phyloP scores from a whole-genome alignment of 2,888 invertebrate genomes.

The Aphidoletes aphidimyza region DNA sequence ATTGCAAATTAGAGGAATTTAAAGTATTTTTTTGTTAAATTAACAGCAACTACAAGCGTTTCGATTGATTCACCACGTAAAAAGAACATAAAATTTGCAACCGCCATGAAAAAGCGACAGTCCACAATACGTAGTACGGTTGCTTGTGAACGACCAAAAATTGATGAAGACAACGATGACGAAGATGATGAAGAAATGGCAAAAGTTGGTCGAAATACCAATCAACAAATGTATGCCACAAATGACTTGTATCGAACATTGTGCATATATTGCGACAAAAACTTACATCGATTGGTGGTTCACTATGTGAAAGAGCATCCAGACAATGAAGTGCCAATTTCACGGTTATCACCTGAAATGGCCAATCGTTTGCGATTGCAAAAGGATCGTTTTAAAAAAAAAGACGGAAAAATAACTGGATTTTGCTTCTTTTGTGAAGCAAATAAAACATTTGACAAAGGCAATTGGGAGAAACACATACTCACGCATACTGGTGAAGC shows the following conservation, averaged over 20 bases:
- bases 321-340: neutral
- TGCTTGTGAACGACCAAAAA: neutral
- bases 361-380: neutral
- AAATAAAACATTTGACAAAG: neutral
- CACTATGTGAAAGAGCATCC: neutral
- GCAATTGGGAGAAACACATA: neutral
- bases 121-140: neutral
- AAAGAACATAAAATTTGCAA: neutral
- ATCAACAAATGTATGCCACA: neutral
- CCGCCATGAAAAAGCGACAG: neutral
- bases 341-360: neutral
- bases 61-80: too few relatives aligned
- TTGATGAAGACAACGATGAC: neutral
- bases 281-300: neutral
- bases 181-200: too few relatives aligned
- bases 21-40: too few relatives aligned
- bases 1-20: too few relatives aligned
- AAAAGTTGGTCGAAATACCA: neutral
- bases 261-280: neutral
- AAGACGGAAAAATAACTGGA: neutral
- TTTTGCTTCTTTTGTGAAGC: neutral
- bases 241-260: neutral
- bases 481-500: neutral
- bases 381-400: neutral
- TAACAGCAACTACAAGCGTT: too few relatives aligned